Conservation (phyloP, 1,140 invertebrate genomes). For the Melitaea cinxia region DNA sequence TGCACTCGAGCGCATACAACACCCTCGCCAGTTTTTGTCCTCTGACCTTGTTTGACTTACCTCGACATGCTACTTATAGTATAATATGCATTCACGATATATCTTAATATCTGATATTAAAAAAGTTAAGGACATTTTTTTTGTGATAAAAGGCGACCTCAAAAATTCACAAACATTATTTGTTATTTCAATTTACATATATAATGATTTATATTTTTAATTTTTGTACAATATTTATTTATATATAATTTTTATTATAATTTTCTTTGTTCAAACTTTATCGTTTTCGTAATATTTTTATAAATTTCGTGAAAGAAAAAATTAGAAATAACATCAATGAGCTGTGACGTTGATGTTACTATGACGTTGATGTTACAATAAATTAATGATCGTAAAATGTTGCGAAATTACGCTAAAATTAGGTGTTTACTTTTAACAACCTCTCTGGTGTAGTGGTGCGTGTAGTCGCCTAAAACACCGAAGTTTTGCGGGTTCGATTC, state of each 20-base stretch:
- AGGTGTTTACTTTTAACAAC: not conserved
- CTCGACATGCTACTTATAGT: not conserved
- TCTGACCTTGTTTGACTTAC: constrained; percentile 18
- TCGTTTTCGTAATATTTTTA: not conserved
- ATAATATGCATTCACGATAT: not conserved
- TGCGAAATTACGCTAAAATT: not conserved
- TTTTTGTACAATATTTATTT: too few species aligned
- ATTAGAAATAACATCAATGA: not conserved
- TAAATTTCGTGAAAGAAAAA: not conserved
- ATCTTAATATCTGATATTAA: not conserved
- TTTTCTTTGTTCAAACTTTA: too few species aligned
- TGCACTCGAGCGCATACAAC: constrained; percentile 6
- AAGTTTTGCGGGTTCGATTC: too few species aligned
- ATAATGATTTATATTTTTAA: too few species aligned
- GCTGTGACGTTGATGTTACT: not conserved
- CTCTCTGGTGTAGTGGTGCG: too few species aligned
- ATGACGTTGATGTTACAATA: not conserved
- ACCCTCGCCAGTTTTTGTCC: constrained; percentile 15
- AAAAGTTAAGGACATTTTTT: not conserved
- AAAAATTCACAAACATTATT: too few species aligned
- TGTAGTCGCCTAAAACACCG: too few species aligned
- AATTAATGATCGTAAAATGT: not conserved
- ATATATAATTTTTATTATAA: too few species aligned
- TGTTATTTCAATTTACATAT: too few species aligned
- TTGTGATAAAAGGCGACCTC: too few species aligned